phyloP scores from a whole-genome alignment of 2,888 invertebrate genomes.

The Pegoplata infirma region DNA sequence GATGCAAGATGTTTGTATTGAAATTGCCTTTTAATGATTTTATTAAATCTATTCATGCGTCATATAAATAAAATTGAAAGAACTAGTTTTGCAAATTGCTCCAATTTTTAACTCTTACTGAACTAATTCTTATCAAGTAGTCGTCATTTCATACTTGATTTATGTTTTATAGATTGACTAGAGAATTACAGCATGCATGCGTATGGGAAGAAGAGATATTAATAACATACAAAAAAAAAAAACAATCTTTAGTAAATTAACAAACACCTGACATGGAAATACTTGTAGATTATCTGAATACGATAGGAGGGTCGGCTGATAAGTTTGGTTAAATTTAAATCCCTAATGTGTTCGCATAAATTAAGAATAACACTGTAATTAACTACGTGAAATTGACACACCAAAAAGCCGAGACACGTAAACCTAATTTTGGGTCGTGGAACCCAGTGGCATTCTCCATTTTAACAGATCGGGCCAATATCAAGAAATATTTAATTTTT shows the following conservation, averaged over 20 bases:
- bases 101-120: slow-evolving; percentile 49
- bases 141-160: slow-evolving; percentile 32
- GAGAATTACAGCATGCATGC: not conserved
- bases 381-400: too few species aligned
- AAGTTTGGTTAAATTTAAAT: too few species aligned
- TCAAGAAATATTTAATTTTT: too few species aligned
- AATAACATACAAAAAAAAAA: slow-evolving; percentile 39
- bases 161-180: slow-evolving; percentile 18
- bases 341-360: too few species aligned
- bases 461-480: too few species aligned
- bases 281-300: not conserved
- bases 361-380: too few species aligned
- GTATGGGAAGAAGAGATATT: slow-evolving; percentile 28
- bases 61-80: slow-evolving; percentile 29
- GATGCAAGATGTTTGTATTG: not conserved
- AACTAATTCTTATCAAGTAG: slow-evolving; percentile 53
- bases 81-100: slow-evolving; percentile 41
- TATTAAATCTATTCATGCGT: not conserved
- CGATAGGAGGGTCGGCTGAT: too few species aligned
- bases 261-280: slow-evolving; percentile 52
- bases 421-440: too few species aligned
- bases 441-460: too few species aligned
- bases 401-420: too few species aligned
- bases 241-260: slow-evolving; percentile 45
- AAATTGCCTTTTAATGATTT: not conserved